phyloP scores from a whole-genome alignment of 2,888 invertebrate genomes.

The Suillia variegata region DNA sequence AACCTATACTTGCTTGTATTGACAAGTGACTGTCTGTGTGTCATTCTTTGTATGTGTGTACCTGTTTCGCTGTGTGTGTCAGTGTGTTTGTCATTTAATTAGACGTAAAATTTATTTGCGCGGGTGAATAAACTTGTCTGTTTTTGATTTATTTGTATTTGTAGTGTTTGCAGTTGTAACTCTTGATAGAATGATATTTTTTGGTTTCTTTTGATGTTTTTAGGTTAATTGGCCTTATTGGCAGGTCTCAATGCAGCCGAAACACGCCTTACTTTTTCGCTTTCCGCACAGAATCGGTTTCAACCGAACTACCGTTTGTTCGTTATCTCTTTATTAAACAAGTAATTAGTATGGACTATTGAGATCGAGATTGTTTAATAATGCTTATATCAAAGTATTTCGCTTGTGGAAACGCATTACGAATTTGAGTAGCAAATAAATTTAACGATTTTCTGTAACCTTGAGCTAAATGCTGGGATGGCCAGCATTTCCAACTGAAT shows the following conservation, averaged over 20 bases:
- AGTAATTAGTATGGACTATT: too few species aligned
- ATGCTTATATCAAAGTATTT: too few species aligned
- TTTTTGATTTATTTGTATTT: conserved; percentile 2
- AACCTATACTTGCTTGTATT: not conserved
- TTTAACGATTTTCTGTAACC: too few species aligned
- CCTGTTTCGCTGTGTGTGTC: not conserved
- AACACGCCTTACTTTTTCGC: not conserved
- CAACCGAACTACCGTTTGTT: too few species aligned
- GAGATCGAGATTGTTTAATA: too few species aligned
- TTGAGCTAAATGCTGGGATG: too few species aligned
- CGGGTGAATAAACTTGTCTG: conserved; percentile 14
- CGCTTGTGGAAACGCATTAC: too few species aligned
- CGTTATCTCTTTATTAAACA: too few species aligned
- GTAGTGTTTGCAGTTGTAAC: not conserved
- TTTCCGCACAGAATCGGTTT: too few species aligned
- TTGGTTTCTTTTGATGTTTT: conserved; percentile 24
- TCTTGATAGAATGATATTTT: too few species aligned
- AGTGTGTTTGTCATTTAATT: conserved; percentile 14
- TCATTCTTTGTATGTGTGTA: not conserved
- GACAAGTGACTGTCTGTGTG: conserved; percentile 5
- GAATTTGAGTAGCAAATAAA: too few species aligned
- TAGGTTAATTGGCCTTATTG: conserved; percentile 39
- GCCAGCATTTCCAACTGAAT: too few species aligned
- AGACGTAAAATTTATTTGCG: conserved; percentile 21
- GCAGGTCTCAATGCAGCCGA: conserved; percentile 22